Conservation (phyloP, 2,888 invertebrate species). For the Pecten maximus region DNA sequence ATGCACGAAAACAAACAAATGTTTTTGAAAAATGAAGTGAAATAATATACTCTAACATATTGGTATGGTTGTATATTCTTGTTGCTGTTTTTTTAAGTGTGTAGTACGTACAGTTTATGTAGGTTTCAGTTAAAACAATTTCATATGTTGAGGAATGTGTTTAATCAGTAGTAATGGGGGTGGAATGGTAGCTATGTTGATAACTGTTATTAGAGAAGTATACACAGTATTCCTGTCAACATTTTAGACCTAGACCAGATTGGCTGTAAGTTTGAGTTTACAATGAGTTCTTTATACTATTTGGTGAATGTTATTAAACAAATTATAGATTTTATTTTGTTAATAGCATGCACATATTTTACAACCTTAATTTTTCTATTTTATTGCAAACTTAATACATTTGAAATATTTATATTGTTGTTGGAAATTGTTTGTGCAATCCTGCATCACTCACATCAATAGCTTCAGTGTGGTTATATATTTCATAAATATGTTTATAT, state of each 20-base stretch:
- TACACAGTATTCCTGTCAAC: background rate
- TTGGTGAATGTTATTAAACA: background rate
- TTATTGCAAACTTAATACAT: background rate
- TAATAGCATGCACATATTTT: background rate
- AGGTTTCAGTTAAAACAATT: background rate
- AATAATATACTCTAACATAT: background rate
- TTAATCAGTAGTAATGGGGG: too few species aligned
- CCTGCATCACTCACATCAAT: background rate
- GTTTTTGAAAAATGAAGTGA: background rate
- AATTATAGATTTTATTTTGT: background rate
- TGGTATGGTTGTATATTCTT: background rate
- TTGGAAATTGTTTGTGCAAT: too few species aligned
- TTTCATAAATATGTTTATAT: background rate
- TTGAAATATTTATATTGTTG: too few species aligned
- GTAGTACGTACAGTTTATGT: background rate
- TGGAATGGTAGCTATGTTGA: background rate
- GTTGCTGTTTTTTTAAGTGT: too few species aligned
- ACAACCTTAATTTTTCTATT: background rate
- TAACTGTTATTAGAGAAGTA: background rate
- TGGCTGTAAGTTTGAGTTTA: conserved; percentile 21
- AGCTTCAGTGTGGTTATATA: background rate
- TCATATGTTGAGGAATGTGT: too few species aligned
- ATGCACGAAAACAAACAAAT: too few species aligned
- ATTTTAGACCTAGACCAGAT: background rate
- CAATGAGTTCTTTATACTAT: background rate